These are phyloP conservation scores for Antrozous pallidus DNA, from an alignment of 2,797 vertebrate species.

Conservation along the genomic window DNA sequence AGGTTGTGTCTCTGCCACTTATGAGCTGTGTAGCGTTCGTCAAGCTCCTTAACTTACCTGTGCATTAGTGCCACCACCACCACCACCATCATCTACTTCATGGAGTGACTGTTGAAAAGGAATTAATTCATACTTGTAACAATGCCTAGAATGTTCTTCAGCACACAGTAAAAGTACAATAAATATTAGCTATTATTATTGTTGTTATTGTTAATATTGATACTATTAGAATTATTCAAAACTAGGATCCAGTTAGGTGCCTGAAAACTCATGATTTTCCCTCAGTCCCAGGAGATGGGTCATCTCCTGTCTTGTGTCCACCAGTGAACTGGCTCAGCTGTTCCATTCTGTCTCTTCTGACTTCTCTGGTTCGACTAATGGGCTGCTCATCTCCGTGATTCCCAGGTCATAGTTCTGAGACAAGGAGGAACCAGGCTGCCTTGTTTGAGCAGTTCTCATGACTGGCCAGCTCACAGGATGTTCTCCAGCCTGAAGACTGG, in stretches of 20 bases:
- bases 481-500: not conserved
- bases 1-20: not conserved
- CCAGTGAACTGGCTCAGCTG: not conserved
- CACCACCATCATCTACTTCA: not conserved
- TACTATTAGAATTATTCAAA: not conserved
- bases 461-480: too few relatives aligned
- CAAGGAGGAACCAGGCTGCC: not conserved
- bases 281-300: not conserved
- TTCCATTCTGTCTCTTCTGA: not conserved
- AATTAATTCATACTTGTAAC: not conserved
- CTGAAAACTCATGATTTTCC: not conserved
- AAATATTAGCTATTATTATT: not conserved
- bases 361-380: not conserved
- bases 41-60: not conserved
- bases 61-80: not conserved
- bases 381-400: not conserved
- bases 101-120: not conserved
- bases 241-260: not conserved
- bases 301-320: not conserved
- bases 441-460: not conserved
- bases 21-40: not conserved
- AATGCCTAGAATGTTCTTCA: not conserved
- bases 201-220: not conserved
- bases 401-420: not conserved
- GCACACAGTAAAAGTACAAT: not conserved